These are phyloP conservation scores for Egretta garzetta DNA, from an alignment of 2,113 vertebrate genomes.

Conservation along the genomic window DNA sequence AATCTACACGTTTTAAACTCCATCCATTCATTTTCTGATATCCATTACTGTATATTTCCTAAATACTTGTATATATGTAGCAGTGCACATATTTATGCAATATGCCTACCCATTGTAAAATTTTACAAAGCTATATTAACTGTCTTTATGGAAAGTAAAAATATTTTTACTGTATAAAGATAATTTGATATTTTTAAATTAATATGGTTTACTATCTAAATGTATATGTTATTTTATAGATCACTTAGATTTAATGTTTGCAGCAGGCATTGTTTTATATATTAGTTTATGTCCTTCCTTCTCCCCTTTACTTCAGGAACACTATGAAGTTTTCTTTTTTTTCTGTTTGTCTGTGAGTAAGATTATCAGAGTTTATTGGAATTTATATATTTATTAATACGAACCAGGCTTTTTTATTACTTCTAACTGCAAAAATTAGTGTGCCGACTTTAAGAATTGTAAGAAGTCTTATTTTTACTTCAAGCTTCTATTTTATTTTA, in stretches of 20 bases:
- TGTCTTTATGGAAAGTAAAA: slow-evolving; percentile 26
- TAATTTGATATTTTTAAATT: slow-evolving; percentile 10
- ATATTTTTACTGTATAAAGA: slow-evolving; percentile 9
- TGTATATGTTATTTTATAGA: neutral
- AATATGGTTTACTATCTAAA: neutral
- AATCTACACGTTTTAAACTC: neutral
- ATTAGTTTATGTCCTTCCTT: neutral
- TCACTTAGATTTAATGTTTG: neutral
- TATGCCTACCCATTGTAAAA: neutral
- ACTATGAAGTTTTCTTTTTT: neutral
- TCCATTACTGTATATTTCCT: neutral
- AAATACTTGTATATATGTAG: neutral
- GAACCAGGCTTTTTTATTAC: neutral
- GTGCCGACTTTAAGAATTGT: neutral
- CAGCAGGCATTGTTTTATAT: neutral
- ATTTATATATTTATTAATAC: neutral
- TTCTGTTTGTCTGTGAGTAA: neutral
- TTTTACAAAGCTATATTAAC: neutral
- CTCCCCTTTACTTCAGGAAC: neutral
- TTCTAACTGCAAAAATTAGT: slow-evolving; percentile 1
- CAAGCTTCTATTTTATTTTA: neutral
- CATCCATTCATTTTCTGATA: neutral
- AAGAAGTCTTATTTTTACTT: neutral
- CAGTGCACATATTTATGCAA: neutral
- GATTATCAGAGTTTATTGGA: neutral